Base-by-base conservation (phyloP, 2,888 invertebrate species). In the Cyaniris semiargus region DNA sequence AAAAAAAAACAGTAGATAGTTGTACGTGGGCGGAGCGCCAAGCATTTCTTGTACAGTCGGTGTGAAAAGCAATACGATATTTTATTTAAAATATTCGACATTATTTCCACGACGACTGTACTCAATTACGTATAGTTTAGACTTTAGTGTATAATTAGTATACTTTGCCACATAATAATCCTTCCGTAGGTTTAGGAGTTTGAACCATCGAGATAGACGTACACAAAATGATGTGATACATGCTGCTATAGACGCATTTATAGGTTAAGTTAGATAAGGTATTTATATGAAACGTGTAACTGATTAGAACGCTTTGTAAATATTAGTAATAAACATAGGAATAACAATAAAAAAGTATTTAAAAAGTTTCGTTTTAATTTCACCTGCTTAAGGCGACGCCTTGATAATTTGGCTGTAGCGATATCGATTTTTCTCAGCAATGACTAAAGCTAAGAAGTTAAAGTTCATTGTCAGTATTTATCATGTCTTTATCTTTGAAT, bases 201-300 rank as follows among this genome's bases (percentile, higher is more conserved):
- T 74, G 48, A 74, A 74, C 74, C 74, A 74, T 48, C 74, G 70
- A 76, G 31, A 44, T 70, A 83, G 83, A 86, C 86, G 87, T 90
- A 91, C 90, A 92, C 90, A 90, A 90, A 88, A 88, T 85, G 86
- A 91, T 94, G 93, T 93, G 93, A 93, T 93, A 93, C 88, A 84
- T 84, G 88, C 86, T 90, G 89, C 88, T 87, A 87, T 56, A 85
- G 85, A 88, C 90, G 91, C 91, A 93, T 92, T 93, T 92, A 90
- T 89, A 89, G 86, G 81, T 82, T 85, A 86, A 85, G 84, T 83
- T 81, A 81, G 81, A 83, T 85, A 85, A 82, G 85, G 78, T 90
- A 92, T 90, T 89, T 90, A 90, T 91, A 90, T 86, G 82, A 85
- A 88, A 87, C 86, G 88, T 90, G 90, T 90, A 87, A 89, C 86